Evolutionary conservation across 2,797 vertebrate species (phyloP).

Genomic region (Mallotus villosus): DNA sequence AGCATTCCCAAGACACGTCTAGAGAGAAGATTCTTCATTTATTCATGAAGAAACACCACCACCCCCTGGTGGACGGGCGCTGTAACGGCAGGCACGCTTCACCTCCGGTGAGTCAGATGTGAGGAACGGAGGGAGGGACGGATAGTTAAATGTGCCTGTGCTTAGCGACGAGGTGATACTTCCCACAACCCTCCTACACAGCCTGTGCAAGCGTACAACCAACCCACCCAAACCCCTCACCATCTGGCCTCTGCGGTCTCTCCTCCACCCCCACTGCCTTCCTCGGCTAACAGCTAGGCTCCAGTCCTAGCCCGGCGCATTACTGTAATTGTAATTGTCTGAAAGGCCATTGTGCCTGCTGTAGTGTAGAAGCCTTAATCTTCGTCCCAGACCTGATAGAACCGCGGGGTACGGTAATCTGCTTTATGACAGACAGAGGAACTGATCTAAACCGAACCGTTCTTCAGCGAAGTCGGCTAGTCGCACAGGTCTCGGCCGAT

Average conservation of each 20-base stretch:
- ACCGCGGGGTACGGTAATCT: constrained; percentile 53
- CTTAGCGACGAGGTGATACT: constrained; percentile 39
- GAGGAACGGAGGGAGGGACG: constrained; percentile 29
- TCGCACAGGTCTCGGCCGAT: too few relatives aligned
- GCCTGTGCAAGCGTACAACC: constrained; percentile 28
- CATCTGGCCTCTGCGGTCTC: constrained; percentile 63
- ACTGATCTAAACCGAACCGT: constrained; percentile 41
- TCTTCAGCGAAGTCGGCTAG: too few relatives aligned
- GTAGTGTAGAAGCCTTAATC: constrained; percentile 59
- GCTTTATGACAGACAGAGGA: constrained; percentile 45
- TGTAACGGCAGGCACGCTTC: constrained; percentile 55
- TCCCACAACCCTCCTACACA: too few relatives aligned
- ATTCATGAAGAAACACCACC: constrained; percentile 66
- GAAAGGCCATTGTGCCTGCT: constrained; percentile 50
- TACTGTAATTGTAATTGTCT: constrained; percentile 72
- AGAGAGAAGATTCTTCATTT: constrained; percentile 60
- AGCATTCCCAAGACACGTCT: not conserved
- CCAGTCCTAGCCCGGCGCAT: constrained; percentile 54
- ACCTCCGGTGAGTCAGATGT: constrained; percentile 47
- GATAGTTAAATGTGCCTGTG: constrained; percentile 34
- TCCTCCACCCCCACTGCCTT: constrained; percentile 50
- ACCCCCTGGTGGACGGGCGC: constrained; percentile 71
- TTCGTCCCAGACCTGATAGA: constrained; percentile 59
- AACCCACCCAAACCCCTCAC: constrained; percentile 54
- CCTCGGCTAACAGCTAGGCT: constrained; percentile 57